Evolutionary conservation across 2,797 vertebrate genomes (phyloP).

Genomic region (Etheostoma perlongum): DNA sequence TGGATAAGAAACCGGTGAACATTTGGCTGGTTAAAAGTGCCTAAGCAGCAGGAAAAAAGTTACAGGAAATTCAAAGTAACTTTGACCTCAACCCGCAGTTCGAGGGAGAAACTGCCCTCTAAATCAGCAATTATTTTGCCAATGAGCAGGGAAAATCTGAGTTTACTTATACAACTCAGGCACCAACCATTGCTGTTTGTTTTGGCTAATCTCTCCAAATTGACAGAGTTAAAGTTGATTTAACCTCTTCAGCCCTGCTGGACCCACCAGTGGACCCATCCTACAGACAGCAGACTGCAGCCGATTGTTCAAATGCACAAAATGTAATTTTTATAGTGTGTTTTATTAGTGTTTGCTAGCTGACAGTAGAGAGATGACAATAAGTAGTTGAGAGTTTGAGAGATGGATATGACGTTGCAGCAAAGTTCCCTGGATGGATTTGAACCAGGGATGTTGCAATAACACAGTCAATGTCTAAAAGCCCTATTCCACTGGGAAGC

Average conservation of each 20-base stretch:
- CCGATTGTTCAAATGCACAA: background rate
- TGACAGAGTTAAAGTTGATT: background rate
- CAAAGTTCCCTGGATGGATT: background rate
- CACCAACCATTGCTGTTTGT: conserved; percentile 18
- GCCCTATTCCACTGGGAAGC: too few relatives aligned
- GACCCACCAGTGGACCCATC: background rate
- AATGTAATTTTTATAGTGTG: background rate
- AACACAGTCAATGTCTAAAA: background rate
- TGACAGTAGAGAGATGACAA: background rate
- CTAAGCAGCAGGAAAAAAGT: conserved; percentile 17
- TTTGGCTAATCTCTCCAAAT: conserved; percentile 20
- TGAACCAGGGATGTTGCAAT: background rate
- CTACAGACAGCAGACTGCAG: background rate
- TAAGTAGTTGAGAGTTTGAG: background rate
- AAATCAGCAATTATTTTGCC: conserved; percentile 44
- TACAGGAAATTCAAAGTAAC: conserved; percentile 35
- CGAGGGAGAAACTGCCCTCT: conserved; percentile 22
- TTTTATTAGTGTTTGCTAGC: background rate
- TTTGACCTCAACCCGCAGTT: conserved; percentile 24
- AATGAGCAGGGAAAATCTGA: conserved; percentile 23
- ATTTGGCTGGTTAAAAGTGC: conserved; percentile 9
- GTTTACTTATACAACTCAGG: conserved; percentile 31
- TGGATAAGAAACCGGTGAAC: conserved; percentile 9
- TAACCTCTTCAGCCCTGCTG: background rate
- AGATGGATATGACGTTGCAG: background rate